Evolutionary conservation across 2,113 vertebrate genomes (phyloP).

Genomic region (Grantiella picta): DNA sequence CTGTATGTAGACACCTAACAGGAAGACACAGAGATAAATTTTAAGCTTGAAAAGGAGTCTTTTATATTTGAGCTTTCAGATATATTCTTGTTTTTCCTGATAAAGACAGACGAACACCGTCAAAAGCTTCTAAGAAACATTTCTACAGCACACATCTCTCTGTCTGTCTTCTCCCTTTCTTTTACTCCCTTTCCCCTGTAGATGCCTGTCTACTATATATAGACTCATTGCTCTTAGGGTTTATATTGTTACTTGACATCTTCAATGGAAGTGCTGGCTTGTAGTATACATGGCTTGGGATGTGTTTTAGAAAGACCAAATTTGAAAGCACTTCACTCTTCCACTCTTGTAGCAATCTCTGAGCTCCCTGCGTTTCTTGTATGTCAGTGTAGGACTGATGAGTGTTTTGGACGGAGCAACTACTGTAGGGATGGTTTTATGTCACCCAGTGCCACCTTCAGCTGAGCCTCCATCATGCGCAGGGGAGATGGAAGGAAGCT

Average conservation of each 20-base stretch:
- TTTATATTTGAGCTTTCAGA: conserved; percentile 8
- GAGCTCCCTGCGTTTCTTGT: background rate
- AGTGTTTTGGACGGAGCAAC: background rate
- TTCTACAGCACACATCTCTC: background rate
- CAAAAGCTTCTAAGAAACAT: conserved; percentile 39
- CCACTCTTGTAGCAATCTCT: background rate
- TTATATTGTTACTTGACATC: conserved; percentile 21
- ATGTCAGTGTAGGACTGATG: background rate
- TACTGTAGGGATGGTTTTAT: background rate
- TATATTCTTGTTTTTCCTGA: conserved; percentile 15
- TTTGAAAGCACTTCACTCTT: background rate
- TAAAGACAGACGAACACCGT: background rate
- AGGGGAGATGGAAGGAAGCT: background rate
- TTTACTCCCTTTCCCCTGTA: background rate
- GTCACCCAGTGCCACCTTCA: background rate
- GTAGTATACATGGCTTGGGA: background rate
- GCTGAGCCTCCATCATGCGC: background rate
- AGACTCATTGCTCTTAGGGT: background rate
- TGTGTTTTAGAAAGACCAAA: background rate
- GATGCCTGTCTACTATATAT: conserved; percentile 9
- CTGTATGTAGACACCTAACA: background rate
- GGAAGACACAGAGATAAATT: background rate
- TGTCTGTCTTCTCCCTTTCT: conserved; percentile 3
- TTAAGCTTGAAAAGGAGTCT: background rate
- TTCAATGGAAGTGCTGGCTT: background rate